Evolutionary conservation across 2,113 vertebrate genomes (phyloP).

Genomic region (Tonatia bakeri): DNA sequence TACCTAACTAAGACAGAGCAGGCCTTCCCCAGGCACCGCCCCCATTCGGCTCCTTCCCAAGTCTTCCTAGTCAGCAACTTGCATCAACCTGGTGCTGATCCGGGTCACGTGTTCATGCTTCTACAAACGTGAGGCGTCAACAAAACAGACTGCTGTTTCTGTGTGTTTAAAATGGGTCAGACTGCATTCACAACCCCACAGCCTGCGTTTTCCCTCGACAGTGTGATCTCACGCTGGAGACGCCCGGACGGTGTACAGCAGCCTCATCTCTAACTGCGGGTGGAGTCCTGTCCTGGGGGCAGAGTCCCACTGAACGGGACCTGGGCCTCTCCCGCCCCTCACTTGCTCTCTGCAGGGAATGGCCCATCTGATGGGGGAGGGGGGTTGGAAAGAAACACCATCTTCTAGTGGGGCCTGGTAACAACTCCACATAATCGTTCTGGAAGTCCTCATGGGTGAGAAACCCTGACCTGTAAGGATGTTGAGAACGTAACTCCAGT

Average conservation of each 20-base stretch:
- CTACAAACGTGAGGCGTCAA: background rate
- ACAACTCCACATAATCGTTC: background rate
- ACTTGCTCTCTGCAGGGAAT: background rate
- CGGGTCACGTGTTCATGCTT: background rate
- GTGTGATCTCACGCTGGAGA: too few species aligned
- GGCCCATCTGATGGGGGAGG: background rate
- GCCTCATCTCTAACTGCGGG: background rate
- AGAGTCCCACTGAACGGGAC: background rate
- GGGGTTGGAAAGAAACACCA: background rate
- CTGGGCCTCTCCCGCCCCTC: background rate
- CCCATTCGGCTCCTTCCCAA: background rate
- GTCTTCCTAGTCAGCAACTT: background rate
- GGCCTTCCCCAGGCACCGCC: background rate
- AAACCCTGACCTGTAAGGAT: background rate
- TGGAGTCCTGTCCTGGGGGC: background rate
- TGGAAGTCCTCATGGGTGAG: background rate
- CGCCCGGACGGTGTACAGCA: background rate
- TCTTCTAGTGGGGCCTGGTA: background rate
- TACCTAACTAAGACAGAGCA: fast-evolving
- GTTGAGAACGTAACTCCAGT: background rate
- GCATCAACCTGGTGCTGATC: background rate
- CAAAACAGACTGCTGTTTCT: background rate
- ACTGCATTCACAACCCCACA: background rate
- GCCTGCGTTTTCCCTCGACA: background rate
- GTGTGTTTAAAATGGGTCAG: background rate